phyloP scores from a whole-genome alignment of 2,797 vertebrate species.

The Eulemur albifrons region DNA sequence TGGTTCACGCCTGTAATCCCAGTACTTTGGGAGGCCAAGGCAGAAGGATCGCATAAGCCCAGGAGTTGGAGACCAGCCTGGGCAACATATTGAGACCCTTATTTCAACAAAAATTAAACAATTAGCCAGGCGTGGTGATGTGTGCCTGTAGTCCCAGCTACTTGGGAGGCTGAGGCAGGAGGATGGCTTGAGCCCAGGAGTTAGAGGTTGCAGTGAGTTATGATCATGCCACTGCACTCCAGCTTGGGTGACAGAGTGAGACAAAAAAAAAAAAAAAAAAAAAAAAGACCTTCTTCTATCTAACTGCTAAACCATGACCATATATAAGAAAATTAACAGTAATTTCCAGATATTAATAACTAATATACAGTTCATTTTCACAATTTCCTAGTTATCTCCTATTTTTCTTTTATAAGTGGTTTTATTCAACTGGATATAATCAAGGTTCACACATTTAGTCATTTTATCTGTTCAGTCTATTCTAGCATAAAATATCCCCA shows the following conservation, averaged over 20 bases:
- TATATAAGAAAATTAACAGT: not conserved
- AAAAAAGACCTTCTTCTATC: not conserved
- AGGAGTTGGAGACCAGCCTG: not conserved
- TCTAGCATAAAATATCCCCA: not conserved
- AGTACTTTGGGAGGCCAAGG: not conserved
- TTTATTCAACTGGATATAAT: not conserved
- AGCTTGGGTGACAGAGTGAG: too few relatives aligned
- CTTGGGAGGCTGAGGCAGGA: too few relatives aligned
- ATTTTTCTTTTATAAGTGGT: not conserved
- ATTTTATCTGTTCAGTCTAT: not conserved
- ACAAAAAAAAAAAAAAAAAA: not conserved
- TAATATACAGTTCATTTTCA: not conserved
- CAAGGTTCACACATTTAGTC: not conserved
- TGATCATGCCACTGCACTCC: too few relatives aligned
- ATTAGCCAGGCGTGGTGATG: too few relatives aligned
- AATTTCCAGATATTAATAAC: not conserved
- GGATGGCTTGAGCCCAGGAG: too few relatives aligned
- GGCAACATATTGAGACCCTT: too few relatives aligned
- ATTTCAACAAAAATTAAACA: too few relatives aligned
- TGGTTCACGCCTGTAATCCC: not conserved
- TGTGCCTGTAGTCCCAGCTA: too few relatives aligned
- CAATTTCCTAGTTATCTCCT: not conserved
- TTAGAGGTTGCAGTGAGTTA: too few relatives aligned
- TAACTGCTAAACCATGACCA: not conserved
- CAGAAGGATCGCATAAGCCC: not conserved